Conservation (phyloP, 2,797 vertebrate species). For the Malurus splendens region DNA sequence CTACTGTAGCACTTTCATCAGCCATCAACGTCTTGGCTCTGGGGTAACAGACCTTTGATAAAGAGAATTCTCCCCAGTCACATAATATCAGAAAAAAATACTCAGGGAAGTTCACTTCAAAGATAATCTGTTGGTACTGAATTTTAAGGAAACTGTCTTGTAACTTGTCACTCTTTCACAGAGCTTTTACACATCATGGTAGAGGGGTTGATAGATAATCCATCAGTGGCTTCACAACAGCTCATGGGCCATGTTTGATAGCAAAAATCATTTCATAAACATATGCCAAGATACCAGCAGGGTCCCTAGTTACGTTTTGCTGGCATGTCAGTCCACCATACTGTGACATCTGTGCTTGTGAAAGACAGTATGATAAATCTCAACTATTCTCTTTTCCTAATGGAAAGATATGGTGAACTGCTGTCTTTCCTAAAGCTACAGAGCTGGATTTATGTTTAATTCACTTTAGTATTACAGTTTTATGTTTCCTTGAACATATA, state of each 20-base stretch:
- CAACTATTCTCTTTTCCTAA: not conserved
- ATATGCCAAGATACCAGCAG: not conserved
- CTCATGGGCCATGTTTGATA: not conserved
- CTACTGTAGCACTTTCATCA: not conserved
- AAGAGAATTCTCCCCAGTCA: not conserved
- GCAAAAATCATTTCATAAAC: not conserved
- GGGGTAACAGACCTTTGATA: constrained; percentile 13
- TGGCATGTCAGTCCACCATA: not conserved
- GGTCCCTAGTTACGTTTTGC: not conserved
- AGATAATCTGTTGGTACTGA: not conserved
- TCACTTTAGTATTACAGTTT: not conserved
- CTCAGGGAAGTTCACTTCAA: not conserved
- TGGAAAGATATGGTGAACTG: not conserved
- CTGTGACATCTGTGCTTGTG: not conserved
- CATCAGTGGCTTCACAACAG: not conserved
- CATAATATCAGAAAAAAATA: constrained; percentile 10
- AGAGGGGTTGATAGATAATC: not conserved
- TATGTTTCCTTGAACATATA: not conserved
- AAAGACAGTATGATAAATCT: not conserved
- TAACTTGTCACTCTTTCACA: not conserved
- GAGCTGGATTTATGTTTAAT: not conserved
- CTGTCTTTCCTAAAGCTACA: not conserved
- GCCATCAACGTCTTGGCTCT: not conserved
- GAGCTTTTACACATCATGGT: not conserved
- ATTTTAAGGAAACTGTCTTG: not conserved